Base-by-base conservation (phyloP, 2,113 vertebrate species). In the Notechis scutatus region DNA sequence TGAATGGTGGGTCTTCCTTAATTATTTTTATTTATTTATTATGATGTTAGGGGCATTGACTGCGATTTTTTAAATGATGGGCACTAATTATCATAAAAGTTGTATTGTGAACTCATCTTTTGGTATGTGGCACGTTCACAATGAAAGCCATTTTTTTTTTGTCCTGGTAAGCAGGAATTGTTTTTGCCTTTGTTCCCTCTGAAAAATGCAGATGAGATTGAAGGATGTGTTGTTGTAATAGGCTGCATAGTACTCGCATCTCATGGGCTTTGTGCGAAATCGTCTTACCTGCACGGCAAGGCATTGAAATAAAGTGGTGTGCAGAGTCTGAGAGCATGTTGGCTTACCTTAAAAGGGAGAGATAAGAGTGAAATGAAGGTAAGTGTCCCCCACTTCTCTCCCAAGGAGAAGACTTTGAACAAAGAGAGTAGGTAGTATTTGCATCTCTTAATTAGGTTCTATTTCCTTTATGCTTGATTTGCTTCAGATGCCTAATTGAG, bases 1-100 rank as follows among this genome's bases (percentile, higher is more conserved):
- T 98, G 98, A 98, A 98, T 91, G 98, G 98, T 99, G 98, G 95
- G 98, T 98, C 96, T 95, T 96, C 95, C 95, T 24, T 93, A 15
- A 10, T 92, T 90, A 23, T 59, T 61, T 54, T 4, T 69, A 69
- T 54, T 21, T 54, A 57, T 21, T 14, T 34, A 91, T 42, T 18
- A 24, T 39, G 26, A 23, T 5, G 59, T 18, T 90, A n/a, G 9
- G 50, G 54, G 26, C 9, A 12, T 18, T 23, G 26, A 5, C 47
- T 57, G 12, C 26, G 20, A 21, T 52, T 20, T 42, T 14, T 57
- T 11, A 56, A 24, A 42, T 85, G 1, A 12, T 7, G 29, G 18
- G 7, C 74, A 20, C 18, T 20, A 81, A 39, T 34, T n/a, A 74
- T 39, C 34, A 39, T 34, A 39, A 81, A 69, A 69, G 29, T 29